Base-by-base conservation (phyloP, 2,797 vertebrate genomes). In the Euthynnus affinis region DNA sequence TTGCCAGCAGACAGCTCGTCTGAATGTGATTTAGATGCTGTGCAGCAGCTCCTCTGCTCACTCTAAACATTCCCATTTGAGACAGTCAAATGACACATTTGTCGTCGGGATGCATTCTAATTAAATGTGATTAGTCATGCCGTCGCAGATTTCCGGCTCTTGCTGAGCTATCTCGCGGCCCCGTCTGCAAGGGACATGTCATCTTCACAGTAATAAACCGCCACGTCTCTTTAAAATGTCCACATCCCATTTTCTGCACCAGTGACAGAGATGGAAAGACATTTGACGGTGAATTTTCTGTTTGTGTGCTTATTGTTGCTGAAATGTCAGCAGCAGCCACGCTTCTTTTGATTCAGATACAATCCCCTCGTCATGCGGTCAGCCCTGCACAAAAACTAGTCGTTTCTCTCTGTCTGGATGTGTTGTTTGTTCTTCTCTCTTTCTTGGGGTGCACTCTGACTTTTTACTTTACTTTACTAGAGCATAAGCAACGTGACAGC, bases 191-290 rank as follows among this genome's bases (percentile, higher is more conserved):
- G 58, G 74, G 51, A 80, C 76, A 58, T 44, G 66, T 79, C 79
- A 69, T 68, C 44, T 56, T 53, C 44, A 46, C 83, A 67, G 29
- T 60, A 78, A 73, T 80, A 86, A 91, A 85, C 66, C 25, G 25
- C 69, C 70, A 78, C 55, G 62, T 87, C 83, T 73, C 48, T 76
- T 82, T 81, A 71, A 86, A 87, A 85, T 73, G 53, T 37, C 71
- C 68, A 78, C 71, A 63, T 86, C 61, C 82, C 49, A 84, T 89
- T 91, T 92, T 89, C 85, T 84, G 86, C 84, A 68, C 76, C 81
- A 72, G 62, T 86, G 81, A 85, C 72, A 65, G 67, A 81, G 85
- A 83, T 73, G 63, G 70, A 78, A 73, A 84, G 74, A 80, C 68
- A 42, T 81, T 80, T 89, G 87, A 88, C 76, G 65, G 70, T 60